These are phyloP conservation scores for Scomber japonicus DNA, from an alignment of 2,113 vertebrate genomes.

Conservation along the genomic window DNA sequence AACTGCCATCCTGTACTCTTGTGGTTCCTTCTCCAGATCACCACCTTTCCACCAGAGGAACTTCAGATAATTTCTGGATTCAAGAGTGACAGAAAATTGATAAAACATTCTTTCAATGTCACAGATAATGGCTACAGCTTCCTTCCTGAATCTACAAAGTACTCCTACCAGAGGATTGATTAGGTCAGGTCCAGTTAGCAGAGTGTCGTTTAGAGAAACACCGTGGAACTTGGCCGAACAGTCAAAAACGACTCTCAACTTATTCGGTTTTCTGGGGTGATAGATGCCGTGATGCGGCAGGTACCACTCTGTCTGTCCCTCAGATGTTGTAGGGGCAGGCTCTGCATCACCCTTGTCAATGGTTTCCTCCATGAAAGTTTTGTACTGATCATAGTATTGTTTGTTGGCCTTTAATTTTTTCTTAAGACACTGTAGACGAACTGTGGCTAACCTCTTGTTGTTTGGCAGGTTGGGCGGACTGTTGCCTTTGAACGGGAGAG, in stretches of 20 bases:
- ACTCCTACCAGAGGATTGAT: constrained; percentile 29
- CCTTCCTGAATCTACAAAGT: constrained; percentile 15
- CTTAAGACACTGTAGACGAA: not conserved
- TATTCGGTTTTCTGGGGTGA: no score
- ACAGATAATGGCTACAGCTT: not conserved
- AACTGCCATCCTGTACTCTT: not conserved
- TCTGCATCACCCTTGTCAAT: no score
- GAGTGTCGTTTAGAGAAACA: not conserved
- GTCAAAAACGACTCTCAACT: constrained; percentile 21
- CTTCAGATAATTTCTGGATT: no score
- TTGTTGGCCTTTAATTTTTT: no score
- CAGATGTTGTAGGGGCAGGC: no score
- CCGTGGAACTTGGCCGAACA: constrained; percentile 20
- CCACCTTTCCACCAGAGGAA: no score
- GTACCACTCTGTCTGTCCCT: no score
- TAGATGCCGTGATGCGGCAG: no score
- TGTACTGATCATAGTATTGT: no score
- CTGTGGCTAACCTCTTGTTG: constrained; percentile 1
- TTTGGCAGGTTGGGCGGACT: not conserved
- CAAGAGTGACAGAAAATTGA: no score
- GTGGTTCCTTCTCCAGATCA: not conserved
- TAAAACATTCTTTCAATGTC: constrained; percentile 28
- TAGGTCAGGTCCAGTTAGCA: constrained; percentile 18
- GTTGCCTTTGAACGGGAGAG: not conserved
- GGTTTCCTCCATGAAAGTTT: no score